A percentile compares a stretch with the other conserved stretches of the same genome.
Evolutionary conservation across 1,140 invertebrate genomes (phyloP).

Genomic region (Sitobion miscanthi): DNA sequence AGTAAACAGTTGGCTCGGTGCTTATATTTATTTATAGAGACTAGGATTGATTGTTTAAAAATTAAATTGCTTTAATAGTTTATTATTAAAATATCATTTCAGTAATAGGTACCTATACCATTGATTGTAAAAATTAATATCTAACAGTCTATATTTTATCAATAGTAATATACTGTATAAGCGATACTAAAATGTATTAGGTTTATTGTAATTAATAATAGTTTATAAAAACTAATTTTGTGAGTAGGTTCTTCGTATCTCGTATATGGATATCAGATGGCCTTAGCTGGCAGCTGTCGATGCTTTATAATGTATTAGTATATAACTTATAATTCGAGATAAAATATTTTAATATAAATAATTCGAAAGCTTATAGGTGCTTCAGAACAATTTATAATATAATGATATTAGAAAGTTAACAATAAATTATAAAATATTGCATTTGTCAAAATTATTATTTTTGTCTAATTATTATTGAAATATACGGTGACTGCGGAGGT

Average conservation of each 20-base stretch:
- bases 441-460: too few species aligned
- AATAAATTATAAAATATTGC: too few species aligned
- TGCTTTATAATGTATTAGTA: not conserved
- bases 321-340: not conserved
- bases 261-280: not conserved
- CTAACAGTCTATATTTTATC: not conserved
- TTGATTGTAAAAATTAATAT: not conserved
- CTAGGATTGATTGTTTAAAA: not conserved
- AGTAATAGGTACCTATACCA: not conserved
- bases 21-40: not conserved
- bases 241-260: not conserved
- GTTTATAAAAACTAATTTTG: not conserved
- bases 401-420: not conserved
- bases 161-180: not conserved
- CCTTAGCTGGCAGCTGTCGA: not conserved
- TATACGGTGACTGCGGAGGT: not conserved
- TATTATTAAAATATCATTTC: not conserved
- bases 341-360: not conserved
- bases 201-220: not conserved
- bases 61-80: conserved; percentile 22
- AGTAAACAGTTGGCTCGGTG: not conserved
- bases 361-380: not conserved
- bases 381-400: not conserved
- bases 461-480: not conserved
- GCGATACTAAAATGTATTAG: not conserved